Conservation (phyloP, 2,888 invertebrate species). For the Aplocera efformata region DNA sequence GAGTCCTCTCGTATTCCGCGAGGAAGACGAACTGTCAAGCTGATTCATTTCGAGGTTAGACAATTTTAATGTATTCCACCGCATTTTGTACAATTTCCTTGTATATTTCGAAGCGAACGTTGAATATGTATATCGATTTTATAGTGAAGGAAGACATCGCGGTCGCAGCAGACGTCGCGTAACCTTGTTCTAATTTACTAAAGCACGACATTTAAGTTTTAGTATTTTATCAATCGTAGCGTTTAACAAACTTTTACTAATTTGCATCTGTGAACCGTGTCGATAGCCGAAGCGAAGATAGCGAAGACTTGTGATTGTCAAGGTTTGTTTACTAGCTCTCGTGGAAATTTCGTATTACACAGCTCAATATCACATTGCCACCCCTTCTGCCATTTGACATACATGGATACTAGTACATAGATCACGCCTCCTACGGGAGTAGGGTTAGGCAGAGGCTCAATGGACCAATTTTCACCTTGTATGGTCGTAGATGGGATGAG, state of each 20-base stretch:
- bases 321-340: not conserved
- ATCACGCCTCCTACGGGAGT: no score
- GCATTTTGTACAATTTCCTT: conserved; percentile 33
- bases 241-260: not conserved
- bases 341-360: no score
- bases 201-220: conserved; percentile 28
- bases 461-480: no score
- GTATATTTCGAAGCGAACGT: conserved; percentile 41
- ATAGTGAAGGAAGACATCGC: conserved; percentile 56
- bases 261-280: conserved; percentile 21
- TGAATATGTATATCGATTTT: conserved; percentile 69
- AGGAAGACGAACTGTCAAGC: conserved; percentile 50
- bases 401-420: no score
- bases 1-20: not conserved
- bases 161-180: conserved; percentile 50
- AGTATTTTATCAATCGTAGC: not conserved
- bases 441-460: no score
- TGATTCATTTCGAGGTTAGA: conserved; percentile 62
- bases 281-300: not conserved
- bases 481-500: no score
- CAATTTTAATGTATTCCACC: conserved; percentile 5
- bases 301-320: not conserved
- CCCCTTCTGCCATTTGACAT: no score
- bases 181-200: conserved; percentile 69
- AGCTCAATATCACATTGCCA: no score